Conservation (phyloP, 2,113 vertebrate genomes). For the Phalacrocorax brasilianus region DNA sequence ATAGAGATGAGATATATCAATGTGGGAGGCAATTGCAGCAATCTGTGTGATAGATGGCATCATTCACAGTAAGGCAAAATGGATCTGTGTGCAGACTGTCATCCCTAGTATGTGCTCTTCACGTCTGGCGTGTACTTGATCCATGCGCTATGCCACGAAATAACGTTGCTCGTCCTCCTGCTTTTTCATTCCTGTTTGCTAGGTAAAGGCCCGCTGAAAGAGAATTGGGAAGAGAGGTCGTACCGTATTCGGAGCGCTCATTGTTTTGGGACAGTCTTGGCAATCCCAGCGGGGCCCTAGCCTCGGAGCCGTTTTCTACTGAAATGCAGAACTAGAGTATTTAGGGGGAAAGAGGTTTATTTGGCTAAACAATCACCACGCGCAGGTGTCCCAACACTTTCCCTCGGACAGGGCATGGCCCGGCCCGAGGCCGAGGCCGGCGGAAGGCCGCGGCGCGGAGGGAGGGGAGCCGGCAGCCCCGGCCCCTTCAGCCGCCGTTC, state of each 20-base stretch:
- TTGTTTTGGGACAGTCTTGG: not conserved
- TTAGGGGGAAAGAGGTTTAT: not conserved
- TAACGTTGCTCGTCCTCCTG: not conserved
- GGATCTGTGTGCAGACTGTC: not conserved
- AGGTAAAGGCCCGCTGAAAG: not conserved
- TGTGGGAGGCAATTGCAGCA: constrained; percentile 11
- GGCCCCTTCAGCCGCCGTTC: not conserved
- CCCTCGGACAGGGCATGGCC: not conserved
- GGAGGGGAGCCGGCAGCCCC: not conserved
- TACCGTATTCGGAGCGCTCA: fast-evolving
- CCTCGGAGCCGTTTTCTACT: not conserved
- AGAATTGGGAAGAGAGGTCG: not conserved
- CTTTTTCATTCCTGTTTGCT: not conserved
- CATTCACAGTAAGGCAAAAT: not conserved
- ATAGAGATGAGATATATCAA: not conserved
- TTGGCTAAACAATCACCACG: not conserved
- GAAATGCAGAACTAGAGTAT: not conserved
- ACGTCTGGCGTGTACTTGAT: fast-evolving
- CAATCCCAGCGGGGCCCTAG: not conserved
- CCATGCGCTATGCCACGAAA: fast-evolving
- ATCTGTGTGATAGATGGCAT: not conserved
- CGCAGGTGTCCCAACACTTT: not conserved
- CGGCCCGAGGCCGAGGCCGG: not conserved
- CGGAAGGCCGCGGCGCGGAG: fast-evolving
- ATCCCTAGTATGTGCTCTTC: fast-evolving